Conservation (phyloP, 2,888 invertebrate species). For the Nudaria mundana region DNA sequence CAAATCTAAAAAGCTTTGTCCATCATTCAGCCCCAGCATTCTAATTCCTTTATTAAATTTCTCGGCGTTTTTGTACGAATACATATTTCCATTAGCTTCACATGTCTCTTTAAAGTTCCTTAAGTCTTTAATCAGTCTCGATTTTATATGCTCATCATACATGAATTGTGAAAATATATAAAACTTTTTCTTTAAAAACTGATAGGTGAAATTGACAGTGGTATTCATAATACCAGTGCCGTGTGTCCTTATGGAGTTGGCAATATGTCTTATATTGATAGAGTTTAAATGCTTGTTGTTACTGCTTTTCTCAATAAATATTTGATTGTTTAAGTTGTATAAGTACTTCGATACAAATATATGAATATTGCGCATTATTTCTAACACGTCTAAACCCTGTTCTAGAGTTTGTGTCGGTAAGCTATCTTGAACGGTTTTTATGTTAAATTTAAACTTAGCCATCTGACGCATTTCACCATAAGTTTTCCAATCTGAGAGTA, state of each 20-base stretch:
- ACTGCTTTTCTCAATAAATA: slow-evolving; percentile 95
- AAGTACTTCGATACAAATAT: slow-evolving; percentile 96
- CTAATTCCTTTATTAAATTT: slow-evolving; percentile 95
- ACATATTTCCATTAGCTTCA: slow-evolving; percentile 83
- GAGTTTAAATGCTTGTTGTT: slow-evolving; percentile 97
- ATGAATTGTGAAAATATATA: slow-evolving; percentile 97
- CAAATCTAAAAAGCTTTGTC: slow-evolving; percentile 94
- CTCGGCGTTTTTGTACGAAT: slow-evolving; percentile 94
- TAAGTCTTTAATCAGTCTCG: slow-evolving; percentile 93
- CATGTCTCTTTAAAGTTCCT: slow-evolving; percentile 90
- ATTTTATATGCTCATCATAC: slow-evolving; percentile 98
- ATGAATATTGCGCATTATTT: slow-evolving; percentile 98
- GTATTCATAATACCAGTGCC: slow-evolving; percentile 98
- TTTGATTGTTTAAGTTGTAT: slow-evolving; percentile 98
- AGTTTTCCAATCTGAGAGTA: slow-evolving; percentile 98
- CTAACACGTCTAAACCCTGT: slow-evolving; percentile 97
- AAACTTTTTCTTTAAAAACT: slow-evolving; percentile 96
- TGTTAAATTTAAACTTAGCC: slow-evolving; percentile 90
- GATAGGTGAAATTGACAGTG: slow-evolving; percentile 95
- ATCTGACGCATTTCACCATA: slow-evolving; percentile 98
- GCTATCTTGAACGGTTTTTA: slow-evolving; percentile 93
- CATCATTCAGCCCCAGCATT: slow-evolving; percentile 91
- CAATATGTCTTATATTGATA: slow-evolving; percentile 96
- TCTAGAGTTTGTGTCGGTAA: slow-evolving; percentile 98
- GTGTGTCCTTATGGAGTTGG: slow-evolving; percentile 98